These are phyloP conservation scores for Agrotis clavis DNA, from an alignment of 2,888 invertebrate genomes.

Conservation along the genomic window DNA sequence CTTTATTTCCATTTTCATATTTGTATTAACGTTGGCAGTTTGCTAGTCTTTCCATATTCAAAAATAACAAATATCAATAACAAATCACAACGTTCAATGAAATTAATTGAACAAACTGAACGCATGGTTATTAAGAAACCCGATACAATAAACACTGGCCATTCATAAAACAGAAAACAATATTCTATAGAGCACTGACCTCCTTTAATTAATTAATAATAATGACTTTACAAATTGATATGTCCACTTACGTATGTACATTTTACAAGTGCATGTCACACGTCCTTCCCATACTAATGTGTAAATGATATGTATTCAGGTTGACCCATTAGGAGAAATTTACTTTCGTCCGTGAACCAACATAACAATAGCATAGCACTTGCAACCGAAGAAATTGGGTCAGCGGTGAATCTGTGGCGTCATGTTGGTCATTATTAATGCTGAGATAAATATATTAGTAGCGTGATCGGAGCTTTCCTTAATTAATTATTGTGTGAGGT, in stretches of 20 bases:
- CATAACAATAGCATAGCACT: slow-evolving; percentile 72
- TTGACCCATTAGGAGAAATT: slow-evolving; percentile 82
- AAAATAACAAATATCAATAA: slow-evolving; percentile 31
- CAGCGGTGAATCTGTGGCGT: slow-evolving; percentile 60
- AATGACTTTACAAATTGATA: slow-evolving; percentile 59
- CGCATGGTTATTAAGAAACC: slow-evolving; percentile 11
- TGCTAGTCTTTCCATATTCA: slow-evolving; percentile 23
- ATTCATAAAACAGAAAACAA: slow-evolving; percentile 15
- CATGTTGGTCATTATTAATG: slow-evolving; percentile 45
- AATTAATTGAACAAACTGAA: slow-evolving; percentile 7
- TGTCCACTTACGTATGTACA: slow-evolving; percentile 41
- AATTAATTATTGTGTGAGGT: slow-evolving; percentile 45
- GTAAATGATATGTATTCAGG: slow-evolving; percentile 79
- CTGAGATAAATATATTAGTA: slow-evolving; percentile 46
- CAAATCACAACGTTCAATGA: not conserved
- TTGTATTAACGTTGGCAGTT: slow-evolving; percentile 20
- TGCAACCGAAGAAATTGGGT: slow-evolving; percentile 74
- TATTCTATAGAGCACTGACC: slow-evolving; percentile 21
- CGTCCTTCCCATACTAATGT: slow-evolving; percentile 70
- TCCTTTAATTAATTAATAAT: slow-evolving; percentile 38
- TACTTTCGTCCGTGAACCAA: slow-evolving; percentile 76
- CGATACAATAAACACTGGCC: slow-evolving; percentile 15
- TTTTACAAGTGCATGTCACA: slow-evolving; percentile 53
- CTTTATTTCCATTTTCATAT: slow-evolving; percentile 24
- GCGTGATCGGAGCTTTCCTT: slow-evolving; percentile 44